Evolutionary conservation across 1,140 invertebrate genomes (phyloP).

Genomic region (Diorhabda carinulata): DNA sequence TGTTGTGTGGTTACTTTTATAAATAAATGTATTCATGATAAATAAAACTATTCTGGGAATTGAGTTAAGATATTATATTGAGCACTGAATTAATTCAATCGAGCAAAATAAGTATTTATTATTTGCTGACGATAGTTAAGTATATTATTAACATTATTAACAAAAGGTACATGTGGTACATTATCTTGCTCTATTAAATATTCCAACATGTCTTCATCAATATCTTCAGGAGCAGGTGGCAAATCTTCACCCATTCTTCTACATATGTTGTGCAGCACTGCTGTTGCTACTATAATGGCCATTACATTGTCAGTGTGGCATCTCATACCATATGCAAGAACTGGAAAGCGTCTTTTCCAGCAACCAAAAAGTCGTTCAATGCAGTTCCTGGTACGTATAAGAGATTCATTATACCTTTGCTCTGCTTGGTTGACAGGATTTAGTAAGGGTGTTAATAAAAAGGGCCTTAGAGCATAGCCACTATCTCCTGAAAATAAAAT

Average conservation of each 20-base stretch:
- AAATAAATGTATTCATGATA: too few relatives aligned
- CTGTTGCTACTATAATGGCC: slow-evolving; percentile 43
- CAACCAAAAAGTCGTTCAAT: slow-evolving; percentile 48
- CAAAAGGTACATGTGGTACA: too few relatives aligned
- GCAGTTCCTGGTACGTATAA: slow-evolving; percentile 45
- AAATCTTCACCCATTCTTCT: slow-evolving; percentile 5
- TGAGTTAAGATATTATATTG: too few relatives aligned
- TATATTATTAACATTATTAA: too few relatives aligned
- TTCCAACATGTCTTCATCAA: not conserved
- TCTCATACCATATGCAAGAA: slow-evolving; percentile 37
- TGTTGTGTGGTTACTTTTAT: too few relatives aligned
- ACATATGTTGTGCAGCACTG: slow-evolving; percentile 47
- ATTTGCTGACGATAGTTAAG: too few relatives aligned
- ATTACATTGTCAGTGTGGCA: slow-evolving; percentile 36
- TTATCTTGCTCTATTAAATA: slow-evolving; percentile 4
- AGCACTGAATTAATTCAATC: too few relatives aligned
- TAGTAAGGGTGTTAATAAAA: slow-evolving; percentile 36
- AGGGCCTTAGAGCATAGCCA: slow-evolving; percentile 37
- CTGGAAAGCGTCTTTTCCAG: slow-evolving; percentile 47
- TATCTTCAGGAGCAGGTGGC: not conserved
- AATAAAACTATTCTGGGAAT: too few relatives aligned
- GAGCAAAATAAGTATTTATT: too few relatives aligned
- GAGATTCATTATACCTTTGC: slow-evolving; percentile 45
- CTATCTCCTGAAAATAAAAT: slow-evolving; percentile 34
- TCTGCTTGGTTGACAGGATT: slow-evolving; percentile 31